Evolutionary conservation across 2,797 vertebrate genomes (phyloP), one percentile per base, ranked within the genome.

Genomic region (Myotis myotis): DNA sequence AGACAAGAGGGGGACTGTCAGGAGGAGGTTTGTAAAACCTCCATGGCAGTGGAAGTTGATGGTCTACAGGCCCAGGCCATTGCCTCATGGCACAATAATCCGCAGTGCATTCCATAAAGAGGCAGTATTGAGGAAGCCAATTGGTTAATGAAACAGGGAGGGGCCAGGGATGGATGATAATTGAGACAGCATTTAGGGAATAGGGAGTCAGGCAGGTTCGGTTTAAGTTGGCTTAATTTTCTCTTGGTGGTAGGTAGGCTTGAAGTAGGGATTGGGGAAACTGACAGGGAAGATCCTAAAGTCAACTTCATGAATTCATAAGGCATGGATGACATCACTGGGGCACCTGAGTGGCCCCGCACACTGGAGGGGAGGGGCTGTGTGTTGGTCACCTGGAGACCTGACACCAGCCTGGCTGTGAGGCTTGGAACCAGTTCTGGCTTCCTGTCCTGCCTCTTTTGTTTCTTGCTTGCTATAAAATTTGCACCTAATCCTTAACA

Each of bases 301-400:
- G 8, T 70, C 55, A 33, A 20, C n/a, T 66, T 66, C 64, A 19
- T 66, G 64, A 41, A 51, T 55, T 41, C 19, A 38, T 12, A 30
- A 68, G 53, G 9, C 41, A 1, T 6, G 47, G 79, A 4, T 19
- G 36, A 36, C 5, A 6, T 62, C 20, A 6, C 15, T 11, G 44
- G 36, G 33, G 19, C 7, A 12, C 11, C n/a, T 3, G 0, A 10
- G 28, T 16, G 38, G 23, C 25, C 30, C 0, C 0, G 0, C 7
- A 7, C 4, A 0, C 0, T 16, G 6, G 6, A 84, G 23, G 8
- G 41, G 25, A 33, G 41, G 13, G 1, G 1, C 28, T 12, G 25
- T 5, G 44, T 2, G 2, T 3, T 15, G 4, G 10, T n/a, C 62
- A 2, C 19, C 5, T 55, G 28, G 17, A 36, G 8, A 10, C 13